A percentile compares a stretch with the other conserved stretches of the same genome.
These are phyloP conservation scores for Maccullochella peelii DNA, from an alignment of 2,113 vertebrate genomes.

Conservation along the genomic window DNA sequence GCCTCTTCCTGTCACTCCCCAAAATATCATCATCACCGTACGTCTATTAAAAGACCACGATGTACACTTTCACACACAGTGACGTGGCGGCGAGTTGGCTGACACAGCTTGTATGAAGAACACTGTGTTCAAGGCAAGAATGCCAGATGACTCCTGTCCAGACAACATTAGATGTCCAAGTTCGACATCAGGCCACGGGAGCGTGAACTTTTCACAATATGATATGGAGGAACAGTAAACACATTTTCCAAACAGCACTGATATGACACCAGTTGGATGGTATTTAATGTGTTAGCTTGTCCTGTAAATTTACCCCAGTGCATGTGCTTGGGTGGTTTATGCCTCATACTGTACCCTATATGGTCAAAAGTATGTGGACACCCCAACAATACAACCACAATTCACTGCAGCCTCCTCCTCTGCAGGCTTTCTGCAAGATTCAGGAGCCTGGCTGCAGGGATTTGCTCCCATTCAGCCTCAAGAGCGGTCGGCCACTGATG, in stretches of 20 bases:
- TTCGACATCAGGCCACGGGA: neutral
- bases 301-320: neutral
- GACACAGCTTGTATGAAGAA: neutral
- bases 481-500: no score
- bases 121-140: conserved; percentile 15
- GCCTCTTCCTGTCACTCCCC: no score
- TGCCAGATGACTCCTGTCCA: conserved; percentile 33
- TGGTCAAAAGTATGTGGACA: neutral
- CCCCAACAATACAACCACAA: no score
- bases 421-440: neutral
- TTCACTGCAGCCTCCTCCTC: neutral
- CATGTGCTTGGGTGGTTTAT: no score
- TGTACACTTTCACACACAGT: neutral
- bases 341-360: no score
- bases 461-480: no score
- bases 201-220: neutral
- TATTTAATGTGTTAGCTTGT: neutral
- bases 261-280: neutral
- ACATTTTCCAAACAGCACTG: neutral
- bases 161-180: conserved; percentile 3
- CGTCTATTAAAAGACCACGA: neutral
- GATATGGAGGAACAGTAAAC: conserved; percentile 17
- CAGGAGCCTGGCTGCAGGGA: no score
- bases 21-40: neutral
- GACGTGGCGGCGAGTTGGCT: neutral